A percentile compares a stretch with the other conserved stretches of the same genome.
phyloP scores from a whole-genome alignment of 2,797 vertebrate species.

The Phaenicophaeus curvirostris region DNA sequence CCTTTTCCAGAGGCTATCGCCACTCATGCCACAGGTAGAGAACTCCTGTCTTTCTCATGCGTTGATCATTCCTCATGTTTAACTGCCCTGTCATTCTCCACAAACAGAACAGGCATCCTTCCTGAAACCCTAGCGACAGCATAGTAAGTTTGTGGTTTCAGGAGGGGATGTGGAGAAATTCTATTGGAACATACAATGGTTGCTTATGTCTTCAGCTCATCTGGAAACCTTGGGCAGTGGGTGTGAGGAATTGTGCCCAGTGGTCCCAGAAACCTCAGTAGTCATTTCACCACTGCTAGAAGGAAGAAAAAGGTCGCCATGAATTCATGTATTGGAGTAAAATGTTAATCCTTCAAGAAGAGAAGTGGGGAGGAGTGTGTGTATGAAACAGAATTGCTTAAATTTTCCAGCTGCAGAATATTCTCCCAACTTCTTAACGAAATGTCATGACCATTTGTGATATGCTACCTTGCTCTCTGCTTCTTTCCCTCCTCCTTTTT shows the following conservation, averaged over 20 bases:
- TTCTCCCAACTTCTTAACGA: background rate
- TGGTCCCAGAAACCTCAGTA: conserved; percentile 12
- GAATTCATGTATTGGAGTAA: background rate
- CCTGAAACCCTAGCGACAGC: background rate
- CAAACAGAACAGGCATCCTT: conserved; percentile 4
- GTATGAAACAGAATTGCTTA: background rate
- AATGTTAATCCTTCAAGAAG: background rate
- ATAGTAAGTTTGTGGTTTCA: conserved; percentile 34
- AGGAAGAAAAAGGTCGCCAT: background rate
- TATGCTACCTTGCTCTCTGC: background rate
- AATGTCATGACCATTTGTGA: background rate
- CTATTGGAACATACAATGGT: background rate
- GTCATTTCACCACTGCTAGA: background rate
- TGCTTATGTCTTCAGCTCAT: conserved; percentile 1
- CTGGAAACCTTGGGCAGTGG: background rate
- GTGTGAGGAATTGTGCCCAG: background rate
- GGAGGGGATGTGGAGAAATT: background rate
- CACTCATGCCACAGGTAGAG: accelerated
- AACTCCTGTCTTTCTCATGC: background rate
- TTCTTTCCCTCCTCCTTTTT: background rate
- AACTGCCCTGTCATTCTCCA: background rate
- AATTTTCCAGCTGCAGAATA: background rate
- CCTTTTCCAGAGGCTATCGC: background rate
- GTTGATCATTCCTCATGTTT: background rate
- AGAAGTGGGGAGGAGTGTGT: background rate